Conservation (phyloP, 2,113 vertebrate species). For the Sylvicapra grimmia region DNA sequence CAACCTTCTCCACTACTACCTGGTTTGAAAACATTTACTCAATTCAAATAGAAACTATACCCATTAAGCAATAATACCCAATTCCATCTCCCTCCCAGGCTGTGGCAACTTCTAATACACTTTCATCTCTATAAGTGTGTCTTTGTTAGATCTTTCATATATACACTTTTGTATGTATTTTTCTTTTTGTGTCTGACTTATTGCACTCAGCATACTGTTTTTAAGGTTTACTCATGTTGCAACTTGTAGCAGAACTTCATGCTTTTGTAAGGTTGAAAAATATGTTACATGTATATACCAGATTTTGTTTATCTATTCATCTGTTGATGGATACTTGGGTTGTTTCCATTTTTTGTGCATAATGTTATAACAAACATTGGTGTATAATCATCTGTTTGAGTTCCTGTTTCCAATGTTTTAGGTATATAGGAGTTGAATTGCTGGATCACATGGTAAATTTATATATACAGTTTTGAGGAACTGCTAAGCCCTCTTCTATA, state of each 20-base stretch:
- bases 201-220: not conserved
- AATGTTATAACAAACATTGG: not conserved
- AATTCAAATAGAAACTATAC: not conserved
- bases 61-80: not conserved
- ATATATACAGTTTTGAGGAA: not conserved
- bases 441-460: not conserved
- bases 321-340: not conserved
- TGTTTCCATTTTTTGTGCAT: not conserved
- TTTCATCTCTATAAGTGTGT: not conserved
- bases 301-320: not conserved
- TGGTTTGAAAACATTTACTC: not conserved
- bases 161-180: not conserved
- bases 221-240: not conserved
- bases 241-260: not conserved
- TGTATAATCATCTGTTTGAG: not conserved
- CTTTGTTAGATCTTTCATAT: not conserved
- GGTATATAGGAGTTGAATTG: not conserved
- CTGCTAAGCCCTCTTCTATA: not conserved
- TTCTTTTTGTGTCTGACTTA: not conserved
- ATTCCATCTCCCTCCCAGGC: no score
- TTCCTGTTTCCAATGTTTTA: not conserved
- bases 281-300: no score
- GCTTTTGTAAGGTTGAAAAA: not conserved
- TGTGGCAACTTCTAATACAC: not conserved
- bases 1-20: not conserved